These are phyloP conservation scores for western clawed frog (Xenopus tropicalis) DNA, from an alignment of 2,113 vertebrate species.

Conservation along the genomic window UCB_Xtro_10.0 CM004444.2:138294501-138295000, in stretches of 20 bases:
- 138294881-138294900: conserved; percentile 13
- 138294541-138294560: no score
- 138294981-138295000: background rate
- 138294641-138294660: background rate
- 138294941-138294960: background rate
- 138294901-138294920: conserved; percentile 17
- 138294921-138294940: conserved; percentile 4
- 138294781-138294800: conserved; percentile 13
- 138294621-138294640: no score
- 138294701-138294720: conserved; percentile 1
- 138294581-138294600: no score
- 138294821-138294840: conserved; percentile 42
- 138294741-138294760: conserved; percentile 14
- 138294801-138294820: conserved; percentile 30
- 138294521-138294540: no score
- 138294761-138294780: conserved; percentile 32
- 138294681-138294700: conserved; percentile 10
- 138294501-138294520: no score
- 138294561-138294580: no score
- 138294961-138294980: background rate
- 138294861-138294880: conserved; percentile 17
- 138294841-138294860: conserved; percentile 32
- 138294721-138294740: conserved; percentile 28
- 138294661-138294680: conserved; percentile 4
- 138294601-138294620: no score